Base-by-base conservation (phyloP, 2,797 vertebrate species). In the Labroides dimidiatus region DNA sequence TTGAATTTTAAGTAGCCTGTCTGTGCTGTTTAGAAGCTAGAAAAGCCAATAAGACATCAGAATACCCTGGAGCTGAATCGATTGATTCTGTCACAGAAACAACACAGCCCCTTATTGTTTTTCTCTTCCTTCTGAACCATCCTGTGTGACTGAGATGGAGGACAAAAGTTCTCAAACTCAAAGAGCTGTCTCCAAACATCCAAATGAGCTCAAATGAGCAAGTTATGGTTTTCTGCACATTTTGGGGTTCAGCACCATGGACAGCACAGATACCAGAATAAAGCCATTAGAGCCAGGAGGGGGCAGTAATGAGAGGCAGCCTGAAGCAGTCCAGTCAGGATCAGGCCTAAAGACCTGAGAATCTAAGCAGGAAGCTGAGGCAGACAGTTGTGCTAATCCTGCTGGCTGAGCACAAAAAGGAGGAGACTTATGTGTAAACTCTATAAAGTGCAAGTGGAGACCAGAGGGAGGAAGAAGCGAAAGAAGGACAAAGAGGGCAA, bases 161-260 rank as follows among this genome's bases (percentile, higher is more conserved):
- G 20, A 63, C 10, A 19, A 36, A 21, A 54, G 66, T 42, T 61
- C 51, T 48, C 15, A 24, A 11, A 20, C 52, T 24, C 17, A 67
- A 17, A 50, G 42, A 13, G 49, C 74, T 42, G 27, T 24, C 37
- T 52, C 42, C 33, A 67, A 52, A 69, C 39, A 33, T 19, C 15
- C 21, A 49, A 49, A 49, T 49, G 12, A 56, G 51, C 49, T 1
- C 11, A 50, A n/a, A 19, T 19, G 55, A 1, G n/a, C n/a, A n/a
- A n/a, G 27, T 1, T 1, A 41, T 14, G 12, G 21, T 14, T 30
- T 41, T 24, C 21, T 8, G 9, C 14, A 2, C 37, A 2, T 24
- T 62, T 50, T 51, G 50, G 42, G 57, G 61, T 75, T 89, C 91
- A 92, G 90, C 82, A 92, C 91, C 91, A 82, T 37, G 86, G 90